Base-by-base conservation (phyloP, 2,797 vertebrate genomes). In the Nannoperca obscura region DNA sequence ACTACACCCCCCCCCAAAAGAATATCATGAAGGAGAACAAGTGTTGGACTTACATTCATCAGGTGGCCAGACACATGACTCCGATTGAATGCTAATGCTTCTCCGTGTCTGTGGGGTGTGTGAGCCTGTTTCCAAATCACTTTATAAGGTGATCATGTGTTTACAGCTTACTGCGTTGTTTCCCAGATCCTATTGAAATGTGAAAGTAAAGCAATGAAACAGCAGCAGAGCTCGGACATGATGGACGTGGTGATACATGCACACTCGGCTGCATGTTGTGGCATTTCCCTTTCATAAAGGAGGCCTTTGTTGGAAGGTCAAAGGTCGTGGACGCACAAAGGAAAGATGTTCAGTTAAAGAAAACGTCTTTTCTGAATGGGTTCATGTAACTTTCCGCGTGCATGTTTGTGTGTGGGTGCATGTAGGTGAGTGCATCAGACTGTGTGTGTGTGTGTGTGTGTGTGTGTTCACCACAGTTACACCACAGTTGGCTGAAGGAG, bases 231-330 rank as follows among this genome's bases (percentile, higher is more conserved):
- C 50, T 74, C 46, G 42, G 65, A 32, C 46, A 50, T 46, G 66
- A 61, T 12, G 40, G 34, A 30, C 4, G 1, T 42, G 30, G 15
- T 30, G n/a, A 65, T 15, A 47, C 9, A 7, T 59, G 13, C 3
- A 34, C 40, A 0, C 34, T 20, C 36, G 12, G 12, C 27, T 54
- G 19, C 42, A 19, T 52, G 15, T 42, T 38, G 38, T n/a, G 24
- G 63, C 36, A 22, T 60, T 47, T 50, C 61, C 38, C 54, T 64
- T 65, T 67, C 38, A 66, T 65, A 50, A 8, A 50, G 52, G 52
- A 70, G 15, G 36, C 66, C 66, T 88, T 85, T 86, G 74, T 89
- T 73, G 77, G 38, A 20, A 30, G 74, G 76, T 84, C 22, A 76
- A 64, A 83, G 81, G 67, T 83, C 62, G 73, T 4, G 36, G 32